Evolutionary conservation across 2,797 vertebrate species (phyloP).

Genomic region (Melanogrammus aeglefinus): DNA sequence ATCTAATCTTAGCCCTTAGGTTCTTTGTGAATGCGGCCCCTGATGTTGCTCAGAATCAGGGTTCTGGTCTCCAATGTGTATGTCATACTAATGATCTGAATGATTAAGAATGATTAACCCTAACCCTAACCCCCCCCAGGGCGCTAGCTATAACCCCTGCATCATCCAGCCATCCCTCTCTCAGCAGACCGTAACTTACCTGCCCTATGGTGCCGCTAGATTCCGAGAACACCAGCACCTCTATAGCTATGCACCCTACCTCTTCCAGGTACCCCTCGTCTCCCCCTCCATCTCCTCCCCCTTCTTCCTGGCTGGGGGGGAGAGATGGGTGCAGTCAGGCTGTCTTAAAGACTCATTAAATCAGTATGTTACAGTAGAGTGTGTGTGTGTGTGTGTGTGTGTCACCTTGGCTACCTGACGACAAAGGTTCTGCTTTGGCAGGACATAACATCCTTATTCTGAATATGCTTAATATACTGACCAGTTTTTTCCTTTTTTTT

Average conservation of each 20-base stretch:
- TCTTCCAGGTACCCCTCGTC: slow-evolving; percentile 58
- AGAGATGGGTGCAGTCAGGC: slow-evolving; percentile 39
- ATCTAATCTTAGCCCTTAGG: no score
- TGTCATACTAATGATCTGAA: slow-evolving; percentile 20
- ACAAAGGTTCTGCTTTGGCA: neutral
- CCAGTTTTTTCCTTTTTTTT: neutral
- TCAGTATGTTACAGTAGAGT: no score
- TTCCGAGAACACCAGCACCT: slow-evolving; percentile 41
- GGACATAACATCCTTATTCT: neutral
- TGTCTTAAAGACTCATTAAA: neutral
- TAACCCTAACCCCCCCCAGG: no score
- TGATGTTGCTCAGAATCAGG: neutral
- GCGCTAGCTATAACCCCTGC: slow-evolving; percentile 70
- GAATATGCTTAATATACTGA: neutral
- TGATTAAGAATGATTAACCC: no score
- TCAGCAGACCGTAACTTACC: slow-evolving; percentile 64
- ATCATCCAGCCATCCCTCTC: slow-evolving; percentile 69
- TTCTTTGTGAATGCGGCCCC: no score
- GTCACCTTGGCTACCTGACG: slow-evolving; percentile 6
- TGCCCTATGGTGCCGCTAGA: slow-evolving; percentile 56
- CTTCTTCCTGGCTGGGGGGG: slow-evolving; percentile 4
- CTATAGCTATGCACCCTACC: slow-evolving; percentile 54
- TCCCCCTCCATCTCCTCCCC: slow-evolving; percentile 10
- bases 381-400: no score
- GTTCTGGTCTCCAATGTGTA: neutral